Base-by-base conservation (phyloP, 2,888 invertebrate species). In the Drosophila tanythrix region DNA sequence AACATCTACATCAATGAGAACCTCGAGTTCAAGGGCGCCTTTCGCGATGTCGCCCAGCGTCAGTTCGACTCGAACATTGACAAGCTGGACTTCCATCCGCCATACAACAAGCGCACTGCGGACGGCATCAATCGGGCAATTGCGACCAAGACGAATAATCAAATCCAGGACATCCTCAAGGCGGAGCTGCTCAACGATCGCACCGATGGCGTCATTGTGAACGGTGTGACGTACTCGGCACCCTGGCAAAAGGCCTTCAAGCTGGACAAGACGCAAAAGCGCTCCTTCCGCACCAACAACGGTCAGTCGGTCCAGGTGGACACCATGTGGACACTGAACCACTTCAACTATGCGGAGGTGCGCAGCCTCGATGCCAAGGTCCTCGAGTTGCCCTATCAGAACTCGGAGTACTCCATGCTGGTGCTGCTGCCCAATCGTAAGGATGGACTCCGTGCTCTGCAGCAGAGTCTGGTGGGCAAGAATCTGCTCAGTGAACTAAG, bases 41-140 rank as follows among this genome's bases (percentile, higher is more conserved):
- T 96, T 79, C 94, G 95, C 75, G 93, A 94, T 21, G 93, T 95
- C 65, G 95, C 96, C 0, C 92, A 94, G 35, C 94, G 95, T 48
- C 94, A 95, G 27, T 97, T 96, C 91, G 94, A 94, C 66, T 95
- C 97, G 11, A 95, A 94, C 43, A 94, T 95, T 25, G 94, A 96
- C 83, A 94, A 94, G 63, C 86, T 97, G 0, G 93, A 97, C 89
- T 97, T 97, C 82, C 92, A 92, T 84, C 92, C 92, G 38, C 88
- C 76, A 0, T 87, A 95, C 56, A 93, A 94, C n/a, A 92, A 91
- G 35, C 93, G 92, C 53, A 94, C 95, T 3, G 94, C 94, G 1
- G 91, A 93, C 1, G 92, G 91, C 1, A 97, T 99, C 62, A 99
- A 98, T 91, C 89, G 93, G 52, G 98, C 97, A 96, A 97, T 96